Evolutionary conservation across 2,888 invertebrate genomes (phyloP), one percentile per base, ranked within the genome.

Genomic region (Psylliodes chrysocephalus): DNA sequence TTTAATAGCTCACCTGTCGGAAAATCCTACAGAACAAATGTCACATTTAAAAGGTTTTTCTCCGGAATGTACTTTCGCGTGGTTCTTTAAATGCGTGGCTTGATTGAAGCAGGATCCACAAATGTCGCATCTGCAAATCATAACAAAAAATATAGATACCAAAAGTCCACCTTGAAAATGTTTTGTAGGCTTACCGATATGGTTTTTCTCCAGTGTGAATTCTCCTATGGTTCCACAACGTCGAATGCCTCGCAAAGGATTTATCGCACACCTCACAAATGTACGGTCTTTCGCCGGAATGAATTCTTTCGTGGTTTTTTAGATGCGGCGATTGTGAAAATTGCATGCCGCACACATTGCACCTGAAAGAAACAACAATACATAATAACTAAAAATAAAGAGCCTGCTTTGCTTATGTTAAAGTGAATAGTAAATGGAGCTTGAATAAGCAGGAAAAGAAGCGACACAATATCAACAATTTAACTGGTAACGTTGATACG

Each of bases 101-200:
- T 94, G 94, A 80, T 93, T 94, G 81, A 94, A 94, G 60, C 93
- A 93, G 18, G 92, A 93, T n/a, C 93, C 93, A 79, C 94, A 94
- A 57, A 91, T 92, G 71, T 92, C 92, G 81, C 94, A 94, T 79
- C 93, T 90, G 60, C 17, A 64, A n/a, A n/a, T n/a, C n/a, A n/a
- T n/a, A n/a, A n/a, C n/a, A n/a, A n/a, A 67, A 42, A 19, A 25
- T 28, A 61, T 22, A n/a, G n/a, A n/a, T 44, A 44, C 7, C 2
- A 62, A 65, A 52, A 19, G 4, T 25, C 7, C 7, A 19, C 7
- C 14, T 14, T 47, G 7, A 60, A 19, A n/a, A 35, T n/a, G n/a
- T n/a, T n/a, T n/a, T n/a, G n/a, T 15, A 14, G 44, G 10, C 47
- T 33, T 30, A 72, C 73, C 75, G 66, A 63, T 93, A 93, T 0